These are phyloP conservation scores for Megaptera novaeangliae DNA, from an alignment of 2,113 vertebrate species.

Conservation along the genomic window DNA sequence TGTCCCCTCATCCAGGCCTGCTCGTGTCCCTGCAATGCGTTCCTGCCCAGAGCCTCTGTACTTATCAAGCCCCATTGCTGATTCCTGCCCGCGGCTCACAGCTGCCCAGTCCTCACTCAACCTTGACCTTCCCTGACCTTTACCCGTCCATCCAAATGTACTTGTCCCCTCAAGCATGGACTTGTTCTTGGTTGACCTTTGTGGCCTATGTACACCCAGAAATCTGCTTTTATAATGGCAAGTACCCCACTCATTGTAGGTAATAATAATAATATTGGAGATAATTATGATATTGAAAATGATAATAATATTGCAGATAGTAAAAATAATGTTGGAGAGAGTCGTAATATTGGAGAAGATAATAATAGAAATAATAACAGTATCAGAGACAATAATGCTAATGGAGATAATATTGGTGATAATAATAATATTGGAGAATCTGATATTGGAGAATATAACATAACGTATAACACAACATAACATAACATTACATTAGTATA, in stretches of 20 bases:
- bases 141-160: not conserved
- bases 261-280: not conserved
- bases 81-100: not conserved
- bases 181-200: not conserved
- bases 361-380: not conserved
- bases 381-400: not conserved
- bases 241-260: not conserved
- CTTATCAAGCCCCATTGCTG: not conserved
- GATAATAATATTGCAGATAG: not conserved
- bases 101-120: not conserved
- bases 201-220: not conserved
- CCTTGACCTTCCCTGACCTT: not conserved
- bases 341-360: not conserved
- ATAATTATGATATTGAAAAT: not conserved
- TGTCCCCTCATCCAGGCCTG: rapidly evolving
- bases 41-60: not conserved
- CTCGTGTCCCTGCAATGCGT: rapidly evolving
- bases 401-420: not conserved
- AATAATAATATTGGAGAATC: not conserved
- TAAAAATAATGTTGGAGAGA: not conserved
- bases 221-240: not conserved
- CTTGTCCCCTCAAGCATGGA: not conserved
- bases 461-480: too few species aligned
- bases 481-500: not conserved
- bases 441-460: not conserved